These are phyloP conservation scores for Temnothorax unifasciatus DNA, from an alignment of 2,888 invertebrate species.

Conservation along the genomic window DNA sequence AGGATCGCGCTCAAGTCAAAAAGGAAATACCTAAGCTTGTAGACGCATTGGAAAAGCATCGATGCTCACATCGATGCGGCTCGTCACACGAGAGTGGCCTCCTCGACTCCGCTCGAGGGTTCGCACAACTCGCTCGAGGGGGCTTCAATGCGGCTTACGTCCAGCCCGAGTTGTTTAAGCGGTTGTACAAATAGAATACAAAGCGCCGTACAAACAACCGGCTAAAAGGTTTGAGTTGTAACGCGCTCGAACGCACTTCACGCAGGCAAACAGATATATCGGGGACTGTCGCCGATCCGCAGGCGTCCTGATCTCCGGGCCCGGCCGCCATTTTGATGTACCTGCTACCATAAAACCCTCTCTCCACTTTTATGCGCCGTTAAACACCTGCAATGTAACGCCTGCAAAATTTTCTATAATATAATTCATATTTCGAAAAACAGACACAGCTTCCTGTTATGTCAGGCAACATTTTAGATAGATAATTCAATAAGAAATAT, in stretches of 20 bases:
- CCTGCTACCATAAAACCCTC: slow-evolving; percentile 61
- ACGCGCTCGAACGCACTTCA: slow-evolving; percentile 83
- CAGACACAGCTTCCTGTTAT: background rate
- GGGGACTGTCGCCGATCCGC: slow-evolving; percentile 79
- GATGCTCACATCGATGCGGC: slow-evolving; percentile 66
- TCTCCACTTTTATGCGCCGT: slow-evolving; percentile 32
- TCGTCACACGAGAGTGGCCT: slow-evolving; percentile 72
- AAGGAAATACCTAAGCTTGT: slow-evolving; percentile 42
- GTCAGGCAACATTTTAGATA: background rate
- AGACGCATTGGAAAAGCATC: slow-evolving; percentile 46
- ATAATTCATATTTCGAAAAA: slow-evolving; percentile 8
- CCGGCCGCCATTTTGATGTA: slow-evolving; percentile 61
- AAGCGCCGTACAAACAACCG: slow-evolving; percentile 84
- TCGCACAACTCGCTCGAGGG: slow-evolving; percentile 75
- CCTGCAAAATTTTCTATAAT: background rate
- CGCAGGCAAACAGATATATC: slow-evolving; percentile 81
- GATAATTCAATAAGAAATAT: background rate
- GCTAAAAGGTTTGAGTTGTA: slow-evolving; percentile 86
- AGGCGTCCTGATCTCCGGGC: slow-evolving; percentile 54
- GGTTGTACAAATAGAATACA: slow-evolving; percentile 85
- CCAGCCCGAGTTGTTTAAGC: slow-evolving; percentile 84
- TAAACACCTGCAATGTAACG: slow-evolving; percentile 35
- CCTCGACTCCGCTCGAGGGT: slow-evolving; percentile 72
- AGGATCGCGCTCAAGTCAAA: slow-evolving; percentile 36
- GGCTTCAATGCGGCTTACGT: slow-evolving; percentile 74